Evolutionary conservation across 2,113 vertebrate genomes (phyloP).

Genomic region (Mionectes macconnelli): DNA sequence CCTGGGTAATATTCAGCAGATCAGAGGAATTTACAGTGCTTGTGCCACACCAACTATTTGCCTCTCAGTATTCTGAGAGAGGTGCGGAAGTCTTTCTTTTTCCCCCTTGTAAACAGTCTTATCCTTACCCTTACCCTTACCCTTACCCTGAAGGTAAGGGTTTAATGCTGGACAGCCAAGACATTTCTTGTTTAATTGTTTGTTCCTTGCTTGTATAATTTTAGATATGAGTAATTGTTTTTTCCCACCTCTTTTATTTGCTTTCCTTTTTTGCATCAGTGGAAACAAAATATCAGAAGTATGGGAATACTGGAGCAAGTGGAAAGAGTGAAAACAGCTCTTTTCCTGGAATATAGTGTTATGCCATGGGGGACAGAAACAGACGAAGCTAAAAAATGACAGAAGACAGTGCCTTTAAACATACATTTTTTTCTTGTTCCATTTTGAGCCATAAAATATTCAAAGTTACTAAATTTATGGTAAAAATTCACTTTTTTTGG

Average conservation of each 20-base stretch:
- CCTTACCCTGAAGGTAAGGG: not conserved
- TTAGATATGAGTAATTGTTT: conserved; percentile 15
- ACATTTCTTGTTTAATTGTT: not conserved
- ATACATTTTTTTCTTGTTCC: not conserved
- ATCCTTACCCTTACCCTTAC: no score
- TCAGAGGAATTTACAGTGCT: not conserved
- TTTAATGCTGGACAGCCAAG: not conserved
- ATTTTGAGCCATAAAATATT: not conserved
- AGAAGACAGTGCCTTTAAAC: not conserved
- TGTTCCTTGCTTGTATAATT: not conserved
- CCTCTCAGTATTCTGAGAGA: not conserved
- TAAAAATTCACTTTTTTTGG: not conserved
- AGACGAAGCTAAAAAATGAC: conserved; percentile 7
- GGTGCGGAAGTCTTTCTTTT: not conserved
- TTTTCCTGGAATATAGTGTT: conserved; percentile 46
- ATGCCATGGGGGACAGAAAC: not conserved
- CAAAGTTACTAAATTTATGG: not conserved
- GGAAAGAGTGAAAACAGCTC: conserved; percentile 42
- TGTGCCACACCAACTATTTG: not conserved
- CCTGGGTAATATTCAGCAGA: not conserved
- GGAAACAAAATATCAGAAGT: conserved; percentile 44
- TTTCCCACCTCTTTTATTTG: not conserved
- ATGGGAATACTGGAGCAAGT: conserved; percentile 15
- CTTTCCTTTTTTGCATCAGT: not conserved
- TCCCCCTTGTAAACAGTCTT: not conserved